phyloP scores from a whole-genome alignment of 2,797 vertebrate species.

The Fistularia commersonii region DNA sequence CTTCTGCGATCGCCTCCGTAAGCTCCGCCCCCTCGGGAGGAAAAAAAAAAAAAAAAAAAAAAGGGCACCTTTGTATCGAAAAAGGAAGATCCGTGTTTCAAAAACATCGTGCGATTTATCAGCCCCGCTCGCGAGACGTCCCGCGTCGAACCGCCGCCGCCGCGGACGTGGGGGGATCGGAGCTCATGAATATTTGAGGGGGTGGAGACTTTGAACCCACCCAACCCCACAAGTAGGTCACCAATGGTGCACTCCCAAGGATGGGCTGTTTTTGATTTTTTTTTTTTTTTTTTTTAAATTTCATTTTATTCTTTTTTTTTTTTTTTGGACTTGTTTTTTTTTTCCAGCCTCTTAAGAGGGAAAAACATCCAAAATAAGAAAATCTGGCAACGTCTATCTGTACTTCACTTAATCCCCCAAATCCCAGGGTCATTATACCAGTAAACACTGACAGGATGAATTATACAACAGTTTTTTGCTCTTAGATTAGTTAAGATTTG shows the following conservation, averaged over 20 bases:
- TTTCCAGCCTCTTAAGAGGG: not conserved
- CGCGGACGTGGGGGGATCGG: constrained; percentile 25
- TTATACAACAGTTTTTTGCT: constrained; percentile 42
- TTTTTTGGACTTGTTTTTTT: too few species aligned
- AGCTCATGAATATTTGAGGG: constrained; percentile 73
- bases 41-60: too few species aligned
- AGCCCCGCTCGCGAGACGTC: too few species aligned
- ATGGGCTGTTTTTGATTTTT: constrained; percentile 54
- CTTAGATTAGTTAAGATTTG: constrained; percentile 51
- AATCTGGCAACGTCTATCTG: constrained; percentile 44
- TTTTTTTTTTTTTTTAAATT: constrained; percentile 48
- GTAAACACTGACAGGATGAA: constrained; percentile 55
- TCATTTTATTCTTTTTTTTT: not conserved
- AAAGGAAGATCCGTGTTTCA: constrained; percentile 50
- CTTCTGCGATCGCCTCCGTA: not conserved
- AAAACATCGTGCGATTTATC: too few species aligned
- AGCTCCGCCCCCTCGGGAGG: constrained; percentile 15
- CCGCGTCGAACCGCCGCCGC: constrained; percentile 27
- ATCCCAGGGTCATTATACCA: constrained; percentile 52
- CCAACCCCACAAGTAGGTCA: constrained; percentile 70
- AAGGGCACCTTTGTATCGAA: constrained; percentile 46
- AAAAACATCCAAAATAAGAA: too few species aligned
- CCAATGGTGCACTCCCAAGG: constrained; percentile 56
- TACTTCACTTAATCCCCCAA: constrained; percentile 15
- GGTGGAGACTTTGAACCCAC: constrained; percentile 67